These are phyloP conservation scores for Plagodis pulveraria DNA, from an alignment of 2,888 invertebrate species.

Conservation along the genomic window DNA sequence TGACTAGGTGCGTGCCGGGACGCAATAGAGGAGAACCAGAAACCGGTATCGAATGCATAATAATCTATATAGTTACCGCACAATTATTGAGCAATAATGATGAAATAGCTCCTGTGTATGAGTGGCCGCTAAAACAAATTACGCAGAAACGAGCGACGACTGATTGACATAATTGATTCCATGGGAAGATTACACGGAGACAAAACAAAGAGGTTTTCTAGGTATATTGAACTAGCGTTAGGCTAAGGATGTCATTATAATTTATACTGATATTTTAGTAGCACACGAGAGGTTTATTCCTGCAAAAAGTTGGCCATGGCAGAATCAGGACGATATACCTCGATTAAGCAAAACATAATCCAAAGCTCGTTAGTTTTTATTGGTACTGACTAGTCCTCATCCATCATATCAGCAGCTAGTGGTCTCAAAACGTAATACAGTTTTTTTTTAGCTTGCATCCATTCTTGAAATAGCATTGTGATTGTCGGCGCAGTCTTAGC, in stretches of 20 bases:
- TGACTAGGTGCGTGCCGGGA: conserved; percentile 31
- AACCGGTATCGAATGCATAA: conserved; percentile 34
- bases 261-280: conserved; percentile 51
- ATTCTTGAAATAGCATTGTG: conserved; percentile 12
- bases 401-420: conserved; percentile 47
- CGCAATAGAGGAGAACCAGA: conserved; percentile 33
- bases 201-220: conserved; percentile 41
- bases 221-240: conserved; percentile 34
- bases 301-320: conserved; percentile 52
- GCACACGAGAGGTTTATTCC: conserved; percentile 51
- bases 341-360: conserved; percentile 47
- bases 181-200: conserved; percentile 25
- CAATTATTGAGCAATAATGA: conserved; percentile 37
- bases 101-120: conserved; percentile 26
- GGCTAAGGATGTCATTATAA: conserved; percentile 38
- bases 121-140: conserved; percentile 27
- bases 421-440: conserved; percentile 36
- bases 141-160: conserved; percentile 11
- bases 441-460: conserved; percentile 14
- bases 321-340: conserved; percentile 39
- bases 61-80: conserved; percentile 36
- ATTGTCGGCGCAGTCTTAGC: conserved; percentile 10
- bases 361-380: conserved; percentile 43
- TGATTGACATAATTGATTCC: conserved; percentile 34
- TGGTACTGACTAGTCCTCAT: conserved; percentile 42